Base-by-base conservation (phyloP, 2,888 invertebrate genomes). In the Clistopyga incitator region DNA sequence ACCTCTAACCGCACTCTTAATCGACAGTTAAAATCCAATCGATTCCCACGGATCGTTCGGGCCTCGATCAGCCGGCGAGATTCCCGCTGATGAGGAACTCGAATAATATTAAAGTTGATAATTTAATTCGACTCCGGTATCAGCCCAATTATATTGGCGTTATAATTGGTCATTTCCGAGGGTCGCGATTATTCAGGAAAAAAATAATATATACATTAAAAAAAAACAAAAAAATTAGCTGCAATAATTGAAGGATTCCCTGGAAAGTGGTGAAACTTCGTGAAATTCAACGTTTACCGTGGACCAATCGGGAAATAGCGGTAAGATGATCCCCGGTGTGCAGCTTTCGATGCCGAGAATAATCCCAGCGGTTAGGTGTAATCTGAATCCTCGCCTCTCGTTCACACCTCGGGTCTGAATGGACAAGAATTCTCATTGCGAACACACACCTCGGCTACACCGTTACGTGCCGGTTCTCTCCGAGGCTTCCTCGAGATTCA, bases 401-500 rank as follows among this genome's bases (percentile, higher is more conserved):
- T 85, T 78, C 81, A 82, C 54, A 86, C 85, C 86, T 85, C 68
- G 81, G 18, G 74, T 67, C 68, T 67, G 67, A 74, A 80, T 74
- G 74, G 70, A 78, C 65, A 29, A 71, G 78, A 80, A 75, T 79
- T 59, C 38, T 61, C 64, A 11, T 45, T 68, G 68, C 15, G 68
- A 77, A 78, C 70, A 78, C 84, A 85, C 85, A 86, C 82, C 82
- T 81, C 64, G 54, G 42, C 45, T 68, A 56, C 79, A 88, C 88
- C 88, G 88, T 88, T 88, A 87, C 82, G 78, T 75, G 86, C 75
- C 80, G 65, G 70, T 81, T 76, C 20, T 75, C 76, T 75, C 78
- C 68, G 80, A 64, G 64, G 68, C 84, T 87, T 84, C 84, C 80
- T 84, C 82, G 79, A 64, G 20, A 61, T 77, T 83, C 77, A 72